Percentiles rank a stretch among this genome's conserved stretches.
Conservation (phyloP, 2,888 invertebrate genomes). For the Pseudococcus longispinus region DNA sequence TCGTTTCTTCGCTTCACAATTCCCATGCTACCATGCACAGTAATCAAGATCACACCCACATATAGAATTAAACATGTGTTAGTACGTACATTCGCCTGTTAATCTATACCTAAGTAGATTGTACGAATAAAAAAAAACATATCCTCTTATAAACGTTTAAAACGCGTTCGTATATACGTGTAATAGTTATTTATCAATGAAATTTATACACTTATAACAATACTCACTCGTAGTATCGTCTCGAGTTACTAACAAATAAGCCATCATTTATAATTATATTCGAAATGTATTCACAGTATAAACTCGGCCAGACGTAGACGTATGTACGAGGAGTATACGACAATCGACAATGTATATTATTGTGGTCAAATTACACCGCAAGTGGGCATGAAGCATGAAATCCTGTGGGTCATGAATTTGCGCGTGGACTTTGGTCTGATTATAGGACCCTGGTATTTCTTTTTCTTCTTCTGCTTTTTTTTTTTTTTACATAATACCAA, state of each 20-base stretch:
- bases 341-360: background rate
- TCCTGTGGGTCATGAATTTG: slow-evolving; percentile 43
- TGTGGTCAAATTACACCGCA: slow-evolving; percentile 39
- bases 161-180: too few species aligned
- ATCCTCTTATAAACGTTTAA: background rate
- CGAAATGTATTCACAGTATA: background rate
- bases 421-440: slow-evolving; percentile 36
- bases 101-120: background rate
- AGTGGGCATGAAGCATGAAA: slow-evolving; percentile 43
- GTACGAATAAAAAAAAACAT: background rate
- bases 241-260: slow-evolving; percentile 41
- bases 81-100: background rate
- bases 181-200: slow-evolving; percentile 20
- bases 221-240: background rate
- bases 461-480: background rate
- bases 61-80: background rate
- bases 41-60: slow-evolving; percentile 24
- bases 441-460: slow-evolving; percentile 14
- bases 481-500: slow-evolving; percentile 33
- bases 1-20: too few species aligned
- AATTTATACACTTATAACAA: background rate
- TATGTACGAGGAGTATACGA: background rate
- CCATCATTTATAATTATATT: slow-evolving; percentile 27
- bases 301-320: background rate
- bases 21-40: slow-evolving; percentile 1